Base-by-base conservation (phyloP, 2,113 vertebrate species). In the Chroicocephalus ridibundus region DNA sequence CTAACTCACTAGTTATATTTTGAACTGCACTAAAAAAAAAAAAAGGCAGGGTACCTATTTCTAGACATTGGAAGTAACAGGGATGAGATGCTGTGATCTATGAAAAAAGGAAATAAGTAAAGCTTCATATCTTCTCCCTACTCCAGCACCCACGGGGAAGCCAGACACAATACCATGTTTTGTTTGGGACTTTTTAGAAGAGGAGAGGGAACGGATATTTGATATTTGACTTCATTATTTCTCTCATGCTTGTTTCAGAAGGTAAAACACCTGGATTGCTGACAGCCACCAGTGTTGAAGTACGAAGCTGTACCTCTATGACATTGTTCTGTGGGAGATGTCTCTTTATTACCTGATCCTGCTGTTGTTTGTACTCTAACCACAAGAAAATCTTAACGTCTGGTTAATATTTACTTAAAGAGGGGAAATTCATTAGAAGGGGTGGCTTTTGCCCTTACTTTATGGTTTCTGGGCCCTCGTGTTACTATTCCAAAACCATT, bases 191-290 rank as follows among this genome's bases (percentile, higher is more conserved):
- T 42, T 84, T 75, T 77, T 68, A 51, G 36, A 81, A 69, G 44
- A 72, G 8, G n/a, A 42, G 44, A n/a, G 31, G 15, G 42, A 87
- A 82, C 55, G 4, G 6, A 24, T 51, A 68, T 24, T n/a, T 90
- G 40, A n/a, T 38, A 49, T 60, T 68, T 49, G 29, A 61, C 52
- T 72, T 74, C 16, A 80, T 61, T 77, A 58, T 72, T 91, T 84
- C 47, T 76, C 57, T 65, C 10, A 22, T 14, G 3, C 5, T 24
- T 79, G 7, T 52, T 91, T 91, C 49, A 65, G n/a, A 80, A 79
- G 6, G 22, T 26, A 91, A 82, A 58, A 61, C 18, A 22, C 13
- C 1, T 0, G 11, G 20, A 44, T 27, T 65, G 0, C 5, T 75
- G 51, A 27, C 38, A 58, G 25, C 52, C 52, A 36, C 11, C 22